Evolutionary conservation across 2,888 invertebrate species (phyloP).

Genomic region (Rapana venosa): DNA sequence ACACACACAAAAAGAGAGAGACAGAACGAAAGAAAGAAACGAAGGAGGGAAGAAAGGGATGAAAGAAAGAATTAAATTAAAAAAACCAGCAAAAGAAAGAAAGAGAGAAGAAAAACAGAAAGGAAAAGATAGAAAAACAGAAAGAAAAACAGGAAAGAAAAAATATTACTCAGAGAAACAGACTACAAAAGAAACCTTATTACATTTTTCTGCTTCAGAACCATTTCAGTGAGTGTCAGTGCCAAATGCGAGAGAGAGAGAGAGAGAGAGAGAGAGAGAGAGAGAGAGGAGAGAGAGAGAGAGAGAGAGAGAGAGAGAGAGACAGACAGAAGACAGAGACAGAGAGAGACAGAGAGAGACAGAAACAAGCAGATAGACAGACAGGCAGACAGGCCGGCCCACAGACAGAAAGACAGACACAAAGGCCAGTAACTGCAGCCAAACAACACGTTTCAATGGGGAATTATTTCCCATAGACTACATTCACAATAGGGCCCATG

Average conservation of each 20-base stretch:
- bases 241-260: neutral
- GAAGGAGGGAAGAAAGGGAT: neutral
- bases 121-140: neutral
- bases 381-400: neutral
- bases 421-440: no score
- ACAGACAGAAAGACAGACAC: neutral
- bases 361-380: neutral
- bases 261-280: neutral
- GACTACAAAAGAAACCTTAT: neutral
- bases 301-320: slow-evolving; percentile 4
- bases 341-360: slow-evolving; percentile 12
- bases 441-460: no score
- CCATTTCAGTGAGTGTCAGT: no score
- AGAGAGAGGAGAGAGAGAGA: neutral
- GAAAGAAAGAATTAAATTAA: neutral
- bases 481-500: no score
- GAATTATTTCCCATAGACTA: no score
- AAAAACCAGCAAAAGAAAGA: neutral
- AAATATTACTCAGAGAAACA: neutral
- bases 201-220: no score
- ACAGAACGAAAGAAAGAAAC: neutral
- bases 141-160: neutral
- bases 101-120: neutral
- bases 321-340: neutral
- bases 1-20: neutral